Evolutionary conservation across 2,797 vertebrate species (phyloP), one percentile per base, ranked within the genome.

Genomic region (Pantherophis alleghaniensis): DNA sequence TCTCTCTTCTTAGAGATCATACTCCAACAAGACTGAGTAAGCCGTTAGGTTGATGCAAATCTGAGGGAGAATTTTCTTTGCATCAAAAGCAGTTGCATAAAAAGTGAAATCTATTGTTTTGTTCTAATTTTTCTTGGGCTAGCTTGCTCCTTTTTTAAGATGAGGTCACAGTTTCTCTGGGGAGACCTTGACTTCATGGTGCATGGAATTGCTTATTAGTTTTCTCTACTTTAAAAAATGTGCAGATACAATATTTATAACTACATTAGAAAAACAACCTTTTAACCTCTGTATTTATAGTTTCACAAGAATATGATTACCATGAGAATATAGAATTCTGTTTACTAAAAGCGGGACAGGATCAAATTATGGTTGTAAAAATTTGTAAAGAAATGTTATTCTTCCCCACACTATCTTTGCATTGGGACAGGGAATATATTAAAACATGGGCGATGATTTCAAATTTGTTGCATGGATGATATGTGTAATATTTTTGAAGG

Each of bases 211-310:
- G 79, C 86, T 91, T 86, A 91, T 91, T 56, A 87, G 90, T 22
- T 91, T 69, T 61, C 69, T 83, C 14, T 16, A 63, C 69, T 93
- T 91, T 89, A 86, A 89, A 89, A 93, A 93, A 89, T 89, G 32
- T 51, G 32, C 69, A 93, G 69, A 91, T 91, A 91, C 11, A 61
- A 69, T 86, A 91, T 91, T 93, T 93, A 89, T 93, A 93, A 51
- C 90, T 89, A 89, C 47, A 91, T 91, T 89, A 93, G 47, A 89
- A 91, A 91, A 91, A 57, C 16, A 63, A 86, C 59, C 69, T 93
- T 93, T 86, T 91, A 89, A 93, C 90, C 90, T 93, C 69, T 93
- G 24, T 32, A 89, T 89, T 89, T 86, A 32, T 86, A 57, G 26
- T 86, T 91, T 56, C 90, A 93, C 14, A 83, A 87, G 83, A 93